Conservation (phyloP, 2,888 invertebrate genomes). For the Archaeoteleia sp. region DNA sequence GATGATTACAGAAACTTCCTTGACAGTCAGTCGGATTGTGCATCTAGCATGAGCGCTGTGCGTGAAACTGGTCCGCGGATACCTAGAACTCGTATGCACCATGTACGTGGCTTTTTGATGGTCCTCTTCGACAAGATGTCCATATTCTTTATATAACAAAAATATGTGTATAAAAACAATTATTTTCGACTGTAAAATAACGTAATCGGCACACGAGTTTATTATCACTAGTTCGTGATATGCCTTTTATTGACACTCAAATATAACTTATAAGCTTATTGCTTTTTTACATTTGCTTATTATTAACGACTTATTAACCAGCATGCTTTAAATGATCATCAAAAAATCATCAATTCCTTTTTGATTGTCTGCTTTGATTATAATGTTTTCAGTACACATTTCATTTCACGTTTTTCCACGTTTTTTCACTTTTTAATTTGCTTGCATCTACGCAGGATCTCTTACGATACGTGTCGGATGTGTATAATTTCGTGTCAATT, state of each 20-base stretch:
- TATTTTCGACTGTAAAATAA: conserved; percentile 11
- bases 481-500: too few relatives aligned
- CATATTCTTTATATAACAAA: conserved; percentile 58
- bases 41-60: conserved; percentile 85
- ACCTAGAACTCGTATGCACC: conserved; percentile 66
- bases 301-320: background rate
- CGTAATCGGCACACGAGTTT: conserved; percentile 44
- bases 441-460: too few relatives aligned
- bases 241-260: conserved; percentile 23
- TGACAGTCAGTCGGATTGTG: conserved; percentile 92
- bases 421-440: too few relatives aligned
- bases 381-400: too few relatives aligned
- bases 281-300: conserved; percentile 10
- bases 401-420: too few relatives aligned
- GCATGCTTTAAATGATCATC: conserved; percentile 37
- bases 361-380: too few relatives aligned
- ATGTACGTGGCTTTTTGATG: conserved; percentile 66
- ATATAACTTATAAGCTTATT: too few relatives aligned
- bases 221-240: conserved; percentile 20
- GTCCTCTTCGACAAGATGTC: conserved; percentile 59
- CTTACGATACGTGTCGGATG: too few relatives aligned
- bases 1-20: conserved; percentile 93
- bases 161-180: conserved; percentile 5
- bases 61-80: conserved; percentile 76
- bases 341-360: too few relatives aligned